Conservation (phyloP, 2,888 invertebrate species). For the Platycnemis pennipes region DNA sequence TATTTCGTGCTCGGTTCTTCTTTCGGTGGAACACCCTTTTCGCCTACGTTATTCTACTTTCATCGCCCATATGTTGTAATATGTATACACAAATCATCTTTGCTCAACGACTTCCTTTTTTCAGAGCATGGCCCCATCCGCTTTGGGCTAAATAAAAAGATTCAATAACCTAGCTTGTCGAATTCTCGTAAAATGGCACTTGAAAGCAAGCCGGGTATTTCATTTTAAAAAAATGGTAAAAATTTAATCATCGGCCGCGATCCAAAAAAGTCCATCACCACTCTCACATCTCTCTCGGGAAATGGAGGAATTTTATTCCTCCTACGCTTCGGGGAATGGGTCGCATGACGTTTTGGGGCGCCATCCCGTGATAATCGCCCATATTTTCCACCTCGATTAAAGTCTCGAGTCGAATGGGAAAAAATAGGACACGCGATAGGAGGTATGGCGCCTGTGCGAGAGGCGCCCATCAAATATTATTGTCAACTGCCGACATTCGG, state of each 20-base stretch:
- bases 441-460: neutral
- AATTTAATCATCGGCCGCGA: too few relatives aligned
- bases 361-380: neutral
- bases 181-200: too few relatives aligned
- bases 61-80: too few relatives aligned
- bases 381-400: neutral
- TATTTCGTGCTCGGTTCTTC: too few relatives aligned
- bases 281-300: neutral
- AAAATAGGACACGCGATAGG: neutral
- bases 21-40: neutral
- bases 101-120: too few relatives aligned
- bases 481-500: conserved; percentile 1
- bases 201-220: too few relatives aligned
- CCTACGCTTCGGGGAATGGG: neutral
- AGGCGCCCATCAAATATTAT: conserved; percentile 10
- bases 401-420: neutral
- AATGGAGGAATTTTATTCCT: neutral
- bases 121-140: too few relatives aligned
- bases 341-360: neutral
- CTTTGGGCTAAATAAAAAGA: too few relatives aligned
- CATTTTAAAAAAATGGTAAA: too few relatives aligned
- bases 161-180: too few relatives aligned
- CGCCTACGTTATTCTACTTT: neutral
- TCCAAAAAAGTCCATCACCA: too few relatives aligned
- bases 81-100: too few relatives aligned